These are phyloP conservation scores for Nanorana parkeri DNA, from an alignment of 2,113 vertebrate genomes.

Conservation along the genomic window DNA sequence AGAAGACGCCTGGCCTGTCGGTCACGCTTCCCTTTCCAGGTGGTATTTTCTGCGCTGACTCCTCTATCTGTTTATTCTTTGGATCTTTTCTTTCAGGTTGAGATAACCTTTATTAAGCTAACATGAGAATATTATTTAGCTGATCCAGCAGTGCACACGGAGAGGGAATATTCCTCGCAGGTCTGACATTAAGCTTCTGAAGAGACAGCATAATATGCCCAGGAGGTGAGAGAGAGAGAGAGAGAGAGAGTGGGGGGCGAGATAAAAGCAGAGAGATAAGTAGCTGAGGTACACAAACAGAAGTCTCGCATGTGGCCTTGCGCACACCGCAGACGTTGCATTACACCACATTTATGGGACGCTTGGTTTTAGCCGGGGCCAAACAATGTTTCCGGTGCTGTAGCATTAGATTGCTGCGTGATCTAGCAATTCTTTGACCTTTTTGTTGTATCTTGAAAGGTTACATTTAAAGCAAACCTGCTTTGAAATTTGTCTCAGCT, in stretches of 20 bases:
- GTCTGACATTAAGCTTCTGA: slow-evolving; percentile 52
- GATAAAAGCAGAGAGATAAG: slow-evolving; percentile 27
- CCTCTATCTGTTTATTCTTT: slow-evolving; percentile 28
- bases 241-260: too few relatives aligned
- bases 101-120: slow-evolving; percentile 49
- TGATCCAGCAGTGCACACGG: slow-evolving; percentile 12
- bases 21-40: background rate
- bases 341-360: background rate
- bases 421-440: too few relatives aligned
- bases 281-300: background rate
- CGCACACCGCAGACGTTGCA: background rate
- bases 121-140: slow-evolving; percentile 46
- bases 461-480: too few relatives aligned
- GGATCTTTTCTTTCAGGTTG: slow-evolving; percentile 32
- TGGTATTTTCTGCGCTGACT: background rate
- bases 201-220: slow-evolving; percentile 45
- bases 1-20: background rate
- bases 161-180: slow-evolving; percentile 13
- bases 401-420: too few relatives aligned
- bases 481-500: too few relatives aligned
- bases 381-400: background rate
- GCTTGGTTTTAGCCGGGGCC: background rate
- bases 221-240: slow-evolving; percentile 25
- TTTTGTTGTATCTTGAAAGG: too few relatives aligned
- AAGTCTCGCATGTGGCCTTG: background rate